A percentile compares a stretch with the other conserved stretches of the same genome.
phyloP scores from a whole-genome alignment of 92 coral and sea anemone species.

The Montipora capitata region DNA sequence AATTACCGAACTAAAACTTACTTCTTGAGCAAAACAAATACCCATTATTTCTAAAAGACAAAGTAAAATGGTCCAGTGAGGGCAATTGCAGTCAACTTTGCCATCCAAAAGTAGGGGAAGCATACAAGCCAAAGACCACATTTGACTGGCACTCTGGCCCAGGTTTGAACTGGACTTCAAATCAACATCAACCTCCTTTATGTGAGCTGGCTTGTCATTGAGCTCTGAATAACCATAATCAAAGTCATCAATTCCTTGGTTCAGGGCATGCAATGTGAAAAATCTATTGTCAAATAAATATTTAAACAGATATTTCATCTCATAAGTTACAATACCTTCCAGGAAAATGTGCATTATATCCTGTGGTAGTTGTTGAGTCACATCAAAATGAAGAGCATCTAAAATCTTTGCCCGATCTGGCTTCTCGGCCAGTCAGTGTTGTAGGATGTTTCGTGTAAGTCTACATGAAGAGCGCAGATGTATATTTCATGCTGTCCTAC shows the following conservation, averaged over 20 bases:
- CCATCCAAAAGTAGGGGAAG: conserved; percentile 43
- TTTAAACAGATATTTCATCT: conserved; percentile 1
- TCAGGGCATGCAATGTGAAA: too few species aligned
- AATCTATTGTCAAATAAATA: too few species aligned
- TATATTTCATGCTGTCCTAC: too few species aligned
- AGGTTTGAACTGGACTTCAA: conserved; percentile 9
- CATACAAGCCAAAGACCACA: conserved; percentile 46
- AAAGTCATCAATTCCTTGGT: too few species aligned
- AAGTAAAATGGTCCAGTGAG: conserved; percentile 39
- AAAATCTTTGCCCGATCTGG: not conserved
- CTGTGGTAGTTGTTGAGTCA: conserved; percentile 32
- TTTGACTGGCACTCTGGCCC: conserved; percentile 51
- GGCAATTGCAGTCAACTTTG: not conserved
- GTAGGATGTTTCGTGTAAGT: too few species aligned
- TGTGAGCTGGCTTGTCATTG: too few species aligned
- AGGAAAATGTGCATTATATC: conserved; percentile 45
- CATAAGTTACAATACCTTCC: conserved; percentile 16
- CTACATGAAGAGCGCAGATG: too few species aligned
- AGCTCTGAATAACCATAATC: too few species aligned
- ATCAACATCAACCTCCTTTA: conserved; percentile 9
- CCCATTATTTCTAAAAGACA: conserved; percentile 35
- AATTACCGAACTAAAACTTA: conserved; percentile 1
- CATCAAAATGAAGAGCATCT: conserved; percentile 16
- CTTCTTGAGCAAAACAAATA: conserved; percentile 23
- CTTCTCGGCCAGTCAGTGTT: too few species aligned